Evolutionary conservation across 2,797 vertebrate genomes (phyloP).

Genomic region (Cebuella pygmaea): DNA sequence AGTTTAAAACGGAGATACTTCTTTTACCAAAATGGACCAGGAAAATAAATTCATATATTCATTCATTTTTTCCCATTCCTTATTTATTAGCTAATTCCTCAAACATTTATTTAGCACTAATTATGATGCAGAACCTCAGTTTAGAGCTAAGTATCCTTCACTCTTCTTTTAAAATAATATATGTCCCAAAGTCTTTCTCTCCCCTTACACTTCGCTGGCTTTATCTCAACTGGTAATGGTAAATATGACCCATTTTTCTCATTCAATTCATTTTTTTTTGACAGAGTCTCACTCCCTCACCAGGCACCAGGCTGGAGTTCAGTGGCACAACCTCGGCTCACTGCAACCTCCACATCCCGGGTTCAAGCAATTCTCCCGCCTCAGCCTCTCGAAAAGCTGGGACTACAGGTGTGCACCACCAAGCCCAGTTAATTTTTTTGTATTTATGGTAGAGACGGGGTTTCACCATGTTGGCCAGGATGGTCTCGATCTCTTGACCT

Average conservation of each 20-base stretch:
- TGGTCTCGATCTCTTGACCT: too few relatives aligned
- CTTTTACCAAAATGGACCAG: not conserved
- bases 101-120: not conserved
- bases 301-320: too few relatives aligned
- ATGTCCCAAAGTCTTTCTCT: not conserved
- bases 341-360: too few relatives aligned
- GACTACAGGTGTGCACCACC: too few relatives aligned
- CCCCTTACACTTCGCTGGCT: accelerated
- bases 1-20: not conserved
- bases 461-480: too few relatives aligned
- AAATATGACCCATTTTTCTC: not conserved
- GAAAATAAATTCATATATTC: not conserved
- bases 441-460: too few relatives aligned
- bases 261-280: not conserved
- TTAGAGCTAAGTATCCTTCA: not conserved
- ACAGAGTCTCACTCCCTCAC: too few relatives aligned
- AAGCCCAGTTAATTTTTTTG: too few relatives aligned
- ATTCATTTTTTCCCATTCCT: not conserved
- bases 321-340: too few relatives aligned
- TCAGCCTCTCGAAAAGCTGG: too few relatives aligned
- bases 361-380: too few relatives aligned
- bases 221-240: not conserved
- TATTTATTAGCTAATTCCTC: not conserved
- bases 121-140: not conserved
- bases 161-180: not conserved